Conservation (phyloP, 2,888 invertebrate genomes). For the Scelioninae gen. 1 region DNA sequence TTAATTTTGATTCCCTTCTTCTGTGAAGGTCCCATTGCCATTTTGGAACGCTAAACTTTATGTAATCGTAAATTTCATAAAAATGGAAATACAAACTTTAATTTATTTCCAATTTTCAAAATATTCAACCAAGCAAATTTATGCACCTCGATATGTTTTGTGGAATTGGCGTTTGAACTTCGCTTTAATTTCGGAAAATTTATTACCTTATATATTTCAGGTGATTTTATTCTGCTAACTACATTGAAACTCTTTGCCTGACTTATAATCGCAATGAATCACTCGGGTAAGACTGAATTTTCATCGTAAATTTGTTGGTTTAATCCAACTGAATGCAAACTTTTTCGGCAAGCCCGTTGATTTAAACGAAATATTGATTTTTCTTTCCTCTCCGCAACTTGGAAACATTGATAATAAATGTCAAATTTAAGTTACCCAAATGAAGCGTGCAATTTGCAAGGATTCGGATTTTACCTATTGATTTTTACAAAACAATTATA, state of each 20-base stretch:
- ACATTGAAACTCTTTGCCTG: conserved; percentile 11
- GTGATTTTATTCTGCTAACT: not conserved
- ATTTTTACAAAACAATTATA: conserved; percentile 35
- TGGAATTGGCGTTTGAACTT: conserved; percentile 1
- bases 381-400: not conserved
- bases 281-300: not conserved
- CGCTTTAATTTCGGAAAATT: conserved; percentile 9
- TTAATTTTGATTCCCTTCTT: conserved; percentile 9
- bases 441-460: conserved; percentile 38
- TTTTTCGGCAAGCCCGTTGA: conserved; percentile 25
- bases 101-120: too few species aligned
- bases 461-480: conserved; percentile 44
- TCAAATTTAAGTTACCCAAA: conserved; percentile 40
- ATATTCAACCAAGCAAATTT: not conserved
- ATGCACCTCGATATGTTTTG: not conserved
- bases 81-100: not conserved
- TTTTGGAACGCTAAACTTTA: not conserved
- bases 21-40: not conserved
- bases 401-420: conserved; percentile 28
- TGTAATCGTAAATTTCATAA: not conserved
- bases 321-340: conserved; percentile 20
- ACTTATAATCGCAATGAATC: conserved; percentile 13
- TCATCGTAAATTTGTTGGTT: conserved; percentile 1
- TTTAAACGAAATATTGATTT: conserved; percentile 44
- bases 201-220: not conserved